phyloP scores from a whole-genome alignment of 2,113 vertebrate species.

The Panurus biarmicus region DNA sequence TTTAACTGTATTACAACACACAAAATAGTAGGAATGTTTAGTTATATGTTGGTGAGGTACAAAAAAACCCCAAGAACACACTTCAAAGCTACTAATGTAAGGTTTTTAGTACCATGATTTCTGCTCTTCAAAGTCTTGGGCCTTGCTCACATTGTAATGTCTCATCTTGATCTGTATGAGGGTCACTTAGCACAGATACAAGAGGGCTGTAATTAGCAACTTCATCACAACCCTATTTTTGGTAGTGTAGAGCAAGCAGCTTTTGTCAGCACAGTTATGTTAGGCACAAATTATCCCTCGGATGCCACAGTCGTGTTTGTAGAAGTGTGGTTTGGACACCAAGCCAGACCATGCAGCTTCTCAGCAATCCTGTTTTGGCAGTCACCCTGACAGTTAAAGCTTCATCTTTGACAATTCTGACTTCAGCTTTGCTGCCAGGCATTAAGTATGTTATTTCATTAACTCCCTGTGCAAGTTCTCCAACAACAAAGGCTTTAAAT shows the following conservation, averaged over 20 bases:
- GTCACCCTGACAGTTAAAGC: neutral
- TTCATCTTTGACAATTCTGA: neutral
- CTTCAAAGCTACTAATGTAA: neutral
- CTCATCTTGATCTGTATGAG: neutral
- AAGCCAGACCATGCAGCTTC: neutral
- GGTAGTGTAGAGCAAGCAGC: neutral
- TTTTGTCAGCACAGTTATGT: neutral
- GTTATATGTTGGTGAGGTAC: fast-evolving
- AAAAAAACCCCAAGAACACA: neutral
- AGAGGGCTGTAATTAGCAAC: neutral
- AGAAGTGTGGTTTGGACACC: neutral
- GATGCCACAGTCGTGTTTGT: neutral
- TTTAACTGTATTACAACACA: neutral
- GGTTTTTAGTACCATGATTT: neutral
- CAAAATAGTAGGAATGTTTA: neutral
- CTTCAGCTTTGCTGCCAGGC: neutral
- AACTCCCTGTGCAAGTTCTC: neutral
- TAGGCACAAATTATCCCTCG: neutral
- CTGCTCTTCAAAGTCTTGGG: neutral
- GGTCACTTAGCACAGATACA: neutral
- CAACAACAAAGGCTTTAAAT: neutral
- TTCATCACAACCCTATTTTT: neutral
- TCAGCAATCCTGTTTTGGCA: constrained; percentile 12
- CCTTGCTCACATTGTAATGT: neutral
- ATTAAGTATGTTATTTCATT: neutral